Conservation (phyloP, 2,797 vertebrate species). For the Rhinophrynus dorsalis region DNA sequence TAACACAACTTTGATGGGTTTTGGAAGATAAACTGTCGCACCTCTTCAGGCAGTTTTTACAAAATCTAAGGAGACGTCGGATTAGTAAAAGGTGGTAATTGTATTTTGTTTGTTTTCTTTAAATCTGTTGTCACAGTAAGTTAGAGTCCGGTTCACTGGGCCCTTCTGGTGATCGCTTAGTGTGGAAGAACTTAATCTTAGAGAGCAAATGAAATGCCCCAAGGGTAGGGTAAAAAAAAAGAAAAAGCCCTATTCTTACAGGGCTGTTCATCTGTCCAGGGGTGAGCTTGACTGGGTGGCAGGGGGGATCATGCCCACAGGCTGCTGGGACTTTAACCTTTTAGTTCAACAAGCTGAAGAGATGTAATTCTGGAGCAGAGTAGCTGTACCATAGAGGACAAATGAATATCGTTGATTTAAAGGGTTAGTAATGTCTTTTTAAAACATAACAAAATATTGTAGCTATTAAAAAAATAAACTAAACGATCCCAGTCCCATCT, state of each 20-base stretch:
- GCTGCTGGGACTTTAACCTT: constrained; percentile 9
- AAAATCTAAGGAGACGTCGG: constrained; percentile 17
- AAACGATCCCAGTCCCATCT: too few relatives aligned
- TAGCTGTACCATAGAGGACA: too few relatives aligned
- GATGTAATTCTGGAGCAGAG: too few relatives aligned
- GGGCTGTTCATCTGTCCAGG: constrained; percentile 25
- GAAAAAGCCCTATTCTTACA: constrained; percentile 20
- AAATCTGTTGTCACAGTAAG: constrained; percentile 37
- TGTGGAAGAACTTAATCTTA: neutral
- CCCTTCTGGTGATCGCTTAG: constrained; percentile 3
- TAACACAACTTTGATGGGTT: constrained; percentile 10
- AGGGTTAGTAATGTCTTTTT: too few relatives aligned
- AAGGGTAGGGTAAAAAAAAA: neutral
- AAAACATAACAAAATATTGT: too few relatives aligned
- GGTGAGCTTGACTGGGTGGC: neutral
- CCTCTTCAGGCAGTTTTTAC: neutral
- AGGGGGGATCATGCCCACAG: neutral
- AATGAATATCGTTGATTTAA: too few relatives aligned
- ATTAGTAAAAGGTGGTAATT: constrained; percentile 9
- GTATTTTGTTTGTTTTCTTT: constrained; percentile 27
- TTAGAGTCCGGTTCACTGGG: constrained; percentile 13
- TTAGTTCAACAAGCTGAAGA: too few relatives aligned
- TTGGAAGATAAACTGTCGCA: constrained; percentile 31
- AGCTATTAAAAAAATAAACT: too few relatives aligned
- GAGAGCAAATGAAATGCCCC: constrained; percentile 1